phyloP scores from a whole-genome alignment of 2,797 vertebrate species.

The Pempheris klunzingeri region DNA sequence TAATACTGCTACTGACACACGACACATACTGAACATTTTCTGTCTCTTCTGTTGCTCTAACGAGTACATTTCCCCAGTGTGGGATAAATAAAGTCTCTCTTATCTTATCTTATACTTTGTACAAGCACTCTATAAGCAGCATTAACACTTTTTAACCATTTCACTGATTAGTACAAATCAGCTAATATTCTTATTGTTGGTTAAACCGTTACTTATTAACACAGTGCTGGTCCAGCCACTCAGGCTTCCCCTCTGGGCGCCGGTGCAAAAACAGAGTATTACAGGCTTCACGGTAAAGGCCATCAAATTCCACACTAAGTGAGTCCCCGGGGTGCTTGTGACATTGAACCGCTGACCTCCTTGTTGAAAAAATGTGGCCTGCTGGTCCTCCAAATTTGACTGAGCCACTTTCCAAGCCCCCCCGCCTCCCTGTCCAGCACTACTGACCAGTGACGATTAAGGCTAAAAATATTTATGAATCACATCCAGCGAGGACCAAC shows the following conservation, averaged over 20 bases:
- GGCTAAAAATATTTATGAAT: slow-evolving; percentile 82
- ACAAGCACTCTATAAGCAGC: no score
- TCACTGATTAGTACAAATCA: no score
- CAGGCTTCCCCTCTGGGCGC: slow-evolving; percentile 33
- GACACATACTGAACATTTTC: no score
- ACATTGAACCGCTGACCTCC: slow-evolving; percentile 71
- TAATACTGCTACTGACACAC: no score
- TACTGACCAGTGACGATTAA: slow-evolving; percentile 66
- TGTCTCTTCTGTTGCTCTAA: no score
- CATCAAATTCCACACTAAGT: slow-evolving; percentile 57
- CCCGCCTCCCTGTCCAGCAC: slow-evolving; percentile 31
- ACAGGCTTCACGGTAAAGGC: slow-evolving; percentile 67
- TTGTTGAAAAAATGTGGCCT: slow-evolving; percentile 47
- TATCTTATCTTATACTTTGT: no score
- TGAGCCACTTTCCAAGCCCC: slow-evolving; percentile 61
- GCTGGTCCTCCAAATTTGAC: slow-evolving; percentile 60
- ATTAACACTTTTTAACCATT: no score
- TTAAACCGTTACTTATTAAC: no score
- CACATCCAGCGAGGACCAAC: slow-evolving; percentile 66
- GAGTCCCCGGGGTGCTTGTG: slow-evolving; percentile 51
- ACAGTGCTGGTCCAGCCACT: slow-evolving; percentile 9
- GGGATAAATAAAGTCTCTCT: no score
- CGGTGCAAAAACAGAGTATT: slow-evolving; percentile 61
- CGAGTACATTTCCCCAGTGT: no score
- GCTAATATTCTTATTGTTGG: no score